Base-by-base conservation (phyloP, 2,113 vertebrate genomes). In the Chaetops frenatus region DNA sequence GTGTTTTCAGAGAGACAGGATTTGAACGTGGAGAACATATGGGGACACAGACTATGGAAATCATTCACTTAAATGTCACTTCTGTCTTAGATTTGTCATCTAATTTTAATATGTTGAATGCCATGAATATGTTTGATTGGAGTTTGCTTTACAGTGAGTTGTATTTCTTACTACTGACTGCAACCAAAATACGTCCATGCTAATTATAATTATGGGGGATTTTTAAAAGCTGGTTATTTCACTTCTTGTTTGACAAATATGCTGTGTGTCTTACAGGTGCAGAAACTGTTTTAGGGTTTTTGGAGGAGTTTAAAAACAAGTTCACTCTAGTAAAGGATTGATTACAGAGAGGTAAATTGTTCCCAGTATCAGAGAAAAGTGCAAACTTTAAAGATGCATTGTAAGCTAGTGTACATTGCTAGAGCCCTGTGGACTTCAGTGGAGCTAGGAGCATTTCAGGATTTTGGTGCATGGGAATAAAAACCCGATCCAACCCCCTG, bases 51-150 rank as follows among this genome's bases (percentile, higher is more conserved):
- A 36, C 72, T 89, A 12, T 93, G 81, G 67, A 93, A 95, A 71
- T 88, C 65, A 78, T 81, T 94, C 80, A 66, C 38, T 92, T 81
- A 90, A 92, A 92, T 89, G 90, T 89, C 86, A 85, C 48, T 89
- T 90, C 67, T 92, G 70, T 86, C 78, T 81, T 81, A 57, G 48
- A 61, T 83, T 95, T 92, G 87, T 77, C 38, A 81, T 78, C 85
- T 88, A 54, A 69, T 88, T 95, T 96, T 91, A 86, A 74, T 80
- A 83, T 38, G 35, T 44, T 83, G 81, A 94, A 69, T 80, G 53
- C 70, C 58, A 50, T 90, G 36, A 91, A 66, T 95, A 69, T 79
- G 47, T 86, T 56, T 93, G 64, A 74, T 88, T 86, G 87, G 62
- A 60, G 36, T 61, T 80, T 19, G 12, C 54, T 64, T 85, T 86